phyloP scores from a whole-genome alignment of 2,888 invertebrate genomes.

The Apamea sordens region DNA sequence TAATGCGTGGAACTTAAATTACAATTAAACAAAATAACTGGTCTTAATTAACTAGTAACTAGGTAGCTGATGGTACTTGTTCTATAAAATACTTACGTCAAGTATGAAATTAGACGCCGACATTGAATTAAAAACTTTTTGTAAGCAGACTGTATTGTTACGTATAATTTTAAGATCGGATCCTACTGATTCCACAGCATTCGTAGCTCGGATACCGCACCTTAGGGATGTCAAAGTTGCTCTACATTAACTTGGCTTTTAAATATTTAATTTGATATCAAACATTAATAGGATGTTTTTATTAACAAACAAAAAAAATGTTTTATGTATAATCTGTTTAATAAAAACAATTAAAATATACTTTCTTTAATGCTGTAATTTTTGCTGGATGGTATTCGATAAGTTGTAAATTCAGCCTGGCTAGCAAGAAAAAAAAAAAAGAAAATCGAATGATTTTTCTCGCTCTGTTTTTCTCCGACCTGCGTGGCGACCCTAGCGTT shows the following conservation, averaged over 20 bases:
- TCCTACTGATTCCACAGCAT: constrained; percentile 35
- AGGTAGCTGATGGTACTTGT: constrained; percentile 33
- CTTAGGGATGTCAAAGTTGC: constrained; percentile 12
- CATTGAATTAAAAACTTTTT: constrained; percentile 40
- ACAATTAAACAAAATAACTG: constrained; percentile 71
- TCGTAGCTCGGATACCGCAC: constrained; percentile 30
- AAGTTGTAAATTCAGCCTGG: constrained; percentile 2
- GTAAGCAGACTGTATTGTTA: constrained; percentile 18
- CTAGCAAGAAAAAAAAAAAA: neutral
- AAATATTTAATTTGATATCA: neutral
- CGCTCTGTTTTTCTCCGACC: neutral
- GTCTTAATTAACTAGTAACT: constrained; percentile 72
- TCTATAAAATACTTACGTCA: constrained; percentile 36
- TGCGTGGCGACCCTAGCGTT: constrained; percentile 55
- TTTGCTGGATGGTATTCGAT: neutral
- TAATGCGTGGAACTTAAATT: constrained; percentile 69
- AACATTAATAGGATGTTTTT: neutral
- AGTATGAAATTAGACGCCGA: constrained; percentile 25
- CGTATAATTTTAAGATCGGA: constrained; percentile 41
- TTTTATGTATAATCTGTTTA: neutral
- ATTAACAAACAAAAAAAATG: too few species aligned
- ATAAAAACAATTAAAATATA: neutral
- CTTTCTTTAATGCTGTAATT: accelerated
- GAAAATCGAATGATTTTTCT: constrained; percentile 2
- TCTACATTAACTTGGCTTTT: neutral